Base-by-base conservation (phyloP, 2,113 vertebrate species). In the Oreochromis tanganicae region DNA sequence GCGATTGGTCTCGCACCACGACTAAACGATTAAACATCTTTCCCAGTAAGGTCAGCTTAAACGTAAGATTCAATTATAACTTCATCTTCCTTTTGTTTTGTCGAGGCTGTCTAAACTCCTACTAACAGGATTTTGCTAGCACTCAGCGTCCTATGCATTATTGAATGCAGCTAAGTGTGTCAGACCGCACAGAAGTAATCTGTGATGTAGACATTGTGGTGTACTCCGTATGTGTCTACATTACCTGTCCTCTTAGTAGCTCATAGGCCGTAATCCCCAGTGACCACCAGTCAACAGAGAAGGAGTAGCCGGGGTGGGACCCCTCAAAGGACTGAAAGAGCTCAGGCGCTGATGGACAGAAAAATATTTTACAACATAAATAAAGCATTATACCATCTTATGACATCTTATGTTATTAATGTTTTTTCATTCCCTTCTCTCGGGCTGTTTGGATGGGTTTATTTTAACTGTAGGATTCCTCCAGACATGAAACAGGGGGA, bases 221-320 rank as follows among this genome's bases (percentile, higher is more conserved):
- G 46, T 71, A 38, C 57, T 59, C 3, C 27, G 7, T 81, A 32
- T 57, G 63, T 82, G 43, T 75, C 32, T 61, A 1, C n/a, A 10
- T 89, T 94, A 99, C 98, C 97, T 98, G 97, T 93, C 97, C 97
- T 94, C 97, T 95, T 12, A 99, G 95, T 41, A 99, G 97, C 93
- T 99, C 99, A 1, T 99, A 99, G 2, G 97, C 98, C 0, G 98
- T 99, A 95, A 99, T 96, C 34, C 97, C 97, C 87, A 97, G 87
- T 2, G 97, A 97, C 97, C 97, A 97, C 97, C 97, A 97, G 93
- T 97, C 97, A 10, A 97, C 97, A 1, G 97, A 97, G 14, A 98
- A 99, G 85, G 98, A 98, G 85, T 99, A 99, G 29, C 97, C 96
- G 0, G 96, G 94, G 81, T 98, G 96, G 78, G 95, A 96, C 57